These are phyloP conservation scores for Menidia beryllina DNA, from an alignment of 2,113 vertebrate species.

Conservation along the genomic window DNA sequence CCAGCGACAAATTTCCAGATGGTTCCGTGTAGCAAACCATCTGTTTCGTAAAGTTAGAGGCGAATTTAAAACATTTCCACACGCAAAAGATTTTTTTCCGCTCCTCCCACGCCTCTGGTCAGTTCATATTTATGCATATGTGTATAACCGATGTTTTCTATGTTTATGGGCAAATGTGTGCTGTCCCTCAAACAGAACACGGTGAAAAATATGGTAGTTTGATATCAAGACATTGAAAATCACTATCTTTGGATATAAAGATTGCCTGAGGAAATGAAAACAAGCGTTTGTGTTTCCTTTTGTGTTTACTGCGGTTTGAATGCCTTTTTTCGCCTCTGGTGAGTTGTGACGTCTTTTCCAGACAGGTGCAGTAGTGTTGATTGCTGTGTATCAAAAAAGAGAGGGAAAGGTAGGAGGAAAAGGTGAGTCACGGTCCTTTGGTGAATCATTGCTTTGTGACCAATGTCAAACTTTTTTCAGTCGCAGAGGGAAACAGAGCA, in stretches of 20 bases:
- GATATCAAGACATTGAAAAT: neutral
- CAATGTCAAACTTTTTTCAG: conserved; percentile 1
- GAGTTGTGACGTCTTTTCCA: neutral
- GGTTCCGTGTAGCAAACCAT: neutral
- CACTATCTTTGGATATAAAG: neutral
- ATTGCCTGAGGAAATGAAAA: neutral
- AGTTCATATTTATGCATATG: too few species aligned
- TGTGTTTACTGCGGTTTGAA: neutral
- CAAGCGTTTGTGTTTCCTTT: neutral
- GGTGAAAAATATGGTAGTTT: neutral
- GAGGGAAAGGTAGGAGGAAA: neutral
- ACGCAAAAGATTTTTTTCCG: too few species aligned
- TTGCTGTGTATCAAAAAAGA: neutral
- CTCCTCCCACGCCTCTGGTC: too few species aligned
- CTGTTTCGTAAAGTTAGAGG: neutral
- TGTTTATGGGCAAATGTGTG: too few species aligned
- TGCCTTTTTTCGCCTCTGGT: neutral
- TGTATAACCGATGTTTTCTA: too few species aligned
- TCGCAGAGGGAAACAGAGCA: neutral
- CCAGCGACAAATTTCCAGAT: conserved; percentile 1
- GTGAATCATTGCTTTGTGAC: conserved; percentile 6
- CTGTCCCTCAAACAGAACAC: neutral
- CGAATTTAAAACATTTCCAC: too few species aligned
- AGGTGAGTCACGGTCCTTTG: conserved; percentile 1
- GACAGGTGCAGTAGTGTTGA: neutral